Conservation (phyloP, 2,888 invertebrate genomes). For the Margaritifera margaritifera region DNA sequence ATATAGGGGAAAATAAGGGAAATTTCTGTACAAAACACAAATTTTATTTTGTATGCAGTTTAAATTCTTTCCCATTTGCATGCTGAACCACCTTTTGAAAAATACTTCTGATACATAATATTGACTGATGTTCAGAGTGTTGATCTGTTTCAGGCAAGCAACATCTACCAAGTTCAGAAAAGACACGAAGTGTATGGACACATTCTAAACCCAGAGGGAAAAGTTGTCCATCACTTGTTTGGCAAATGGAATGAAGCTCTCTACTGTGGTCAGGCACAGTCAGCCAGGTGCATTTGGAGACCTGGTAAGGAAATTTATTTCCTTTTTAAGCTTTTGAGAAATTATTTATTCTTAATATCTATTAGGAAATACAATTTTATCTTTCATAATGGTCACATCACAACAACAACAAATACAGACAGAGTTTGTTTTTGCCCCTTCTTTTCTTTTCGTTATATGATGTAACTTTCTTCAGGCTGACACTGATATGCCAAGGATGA, state of each 20-base stretch:
- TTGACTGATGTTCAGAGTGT: background rate
- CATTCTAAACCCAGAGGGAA: slow-evolving; percentile 77
- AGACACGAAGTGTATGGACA: slow-evolving; percentile 84
- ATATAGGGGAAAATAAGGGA: too few relatives aligned
- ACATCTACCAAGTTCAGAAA: slow-evolving; percentile 87
- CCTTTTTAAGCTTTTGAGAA: too few relatives aligned
- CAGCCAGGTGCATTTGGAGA: slow-evolving; percentile 84
- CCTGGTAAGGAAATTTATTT: slow-evolving; percentile 76
- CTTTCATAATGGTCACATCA: too few relatives aligned
- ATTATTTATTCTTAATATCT: too few relatives aligned
- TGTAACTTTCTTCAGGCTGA: too few relatives aligned
- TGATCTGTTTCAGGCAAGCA: slow-evolving; percentile 78
- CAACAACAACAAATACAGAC: too few relatives aligned
- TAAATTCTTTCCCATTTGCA: background rate
- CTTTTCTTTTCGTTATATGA: too few relatives aligned
- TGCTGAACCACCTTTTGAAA: background rate
- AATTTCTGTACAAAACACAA: too few relatives aligned
- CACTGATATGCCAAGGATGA: too few relatives aligned
- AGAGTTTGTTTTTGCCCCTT: too few relatives aligned
- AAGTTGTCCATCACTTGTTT: slow-evolving; percentile 79
- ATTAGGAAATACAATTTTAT: too few relatives aligned
- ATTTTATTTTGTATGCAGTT: background rate
- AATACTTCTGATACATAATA: too few relatives aligned
- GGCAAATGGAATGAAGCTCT: slow-evolving; percentile 89
- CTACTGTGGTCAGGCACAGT: slow-evolving; percentile 80